Percentiles rank a stretch among this genome's conserved stretches.
Conservation (phyloP, 2,113 vertebrate genomes). For the Campylomormyrus numenius region DNA sequence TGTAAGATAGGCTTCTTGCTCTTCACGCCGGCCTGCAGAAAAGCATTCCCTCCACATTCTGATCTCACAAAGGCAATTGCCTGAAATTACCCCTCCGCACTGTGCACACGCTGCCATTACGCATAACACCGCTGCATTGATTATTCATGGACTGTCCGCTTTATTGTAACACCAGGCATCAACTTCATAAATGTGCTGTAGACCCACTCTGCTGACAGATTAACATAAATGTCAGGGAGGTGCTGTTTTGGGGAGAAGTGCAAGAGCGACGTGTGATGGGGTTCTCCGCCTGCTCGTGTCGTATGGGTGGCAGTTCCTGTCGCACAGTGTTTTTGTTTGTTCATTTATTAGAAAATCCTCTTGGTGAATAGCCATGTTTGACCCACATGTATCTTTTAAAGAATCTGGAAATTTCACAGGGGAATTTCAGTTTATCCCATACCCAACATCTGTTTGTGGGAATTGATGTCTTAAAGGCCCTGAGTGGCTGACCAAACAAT, state of each 20-base stretch:
- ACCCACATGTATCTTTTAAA: neutral
- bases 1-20: conserved; percentile 20
- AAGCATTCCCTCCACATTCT: neutral
- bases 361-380: neutral
- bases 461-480: neutral
- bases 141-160: conserved; percentile 50
- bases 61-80: conserved; percentile 30
- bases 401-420: neutral
- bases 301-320: conserved; percentile 59
- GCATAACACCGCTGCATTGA: conserved; percentile 50
- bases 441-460: neutral
- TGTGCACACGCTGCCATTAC: neutral
- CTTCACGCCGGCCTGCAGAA: neutral
- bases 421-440: neutral
- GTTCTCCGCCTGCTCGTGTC: conserved; percentile 53
- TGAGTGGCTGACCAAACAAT: neutral
- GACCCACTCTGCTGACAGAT: conserved; percentile 45
- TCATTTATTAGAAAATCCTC: neutral
- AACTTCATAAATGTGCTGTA: conserved; percentile 8
- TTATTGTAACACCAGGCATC: conserved; percentile 5
- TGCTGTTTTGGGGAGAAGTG: conserved; percentile 19
- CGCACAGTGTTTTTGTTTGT: conserved; percentile 53
- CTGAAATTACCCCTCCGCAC: conserved; percentile 44
- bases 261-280: conserved; percentile 55
- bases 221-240: conserved; percentile 59